Evolutionary conservation across 2,113 vertebrate genomes (phyloP).

Genomic region (Cardinalis cardinalis): DNA sequence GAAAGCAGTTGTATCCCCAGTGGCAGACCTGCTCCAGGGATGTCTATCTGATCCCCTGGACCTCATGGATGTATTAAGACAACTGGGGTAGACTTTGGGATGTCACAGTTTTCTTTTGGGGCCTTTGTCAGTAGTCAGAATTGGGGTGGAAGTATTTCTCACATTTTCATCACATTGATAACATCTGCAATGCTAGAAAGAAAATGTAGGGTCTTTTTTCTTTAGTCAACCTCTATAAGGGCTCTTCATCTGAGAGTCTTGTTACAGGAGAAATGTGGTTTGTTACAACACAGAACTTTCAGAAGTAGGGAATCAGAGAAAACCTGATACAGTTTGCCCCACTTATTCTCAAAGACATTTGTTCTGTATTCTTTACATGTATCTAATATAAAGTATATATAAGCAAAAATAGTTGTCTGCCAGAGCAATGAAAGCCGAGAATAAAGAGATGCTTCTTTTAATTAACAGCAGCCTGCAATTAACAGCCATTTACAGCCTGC

Average conservation of each 20-base stretch:
- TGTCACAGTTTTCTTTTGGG: neutral
- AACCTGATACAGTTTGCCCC: neutral
- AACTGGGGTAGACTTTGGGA: neutral
- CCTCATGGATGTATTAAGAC: neutral
- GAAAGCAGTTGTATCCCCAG: neutral
- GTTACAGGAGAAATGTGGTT: neutral
- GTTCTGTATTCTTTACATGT: neutral
- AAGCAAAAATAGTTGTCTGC: neutral
- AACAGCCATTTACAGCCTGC: neutral
- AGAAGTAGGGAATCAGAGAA: neutral
- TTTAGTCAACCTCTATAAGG: accelerated
- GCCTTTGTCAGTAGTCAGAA: neutral
- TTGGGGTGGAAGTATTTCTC: neutral
- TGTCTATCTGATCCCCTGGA: neutral
- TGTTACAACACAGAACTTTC: neutral
- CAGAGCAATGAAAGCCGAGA: neutral
- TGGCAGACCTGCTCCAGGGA: neutral
- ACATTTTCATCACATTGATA: neutral
- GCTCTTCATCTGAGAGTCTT: neutral
- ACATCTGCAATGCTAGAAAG: neutral
- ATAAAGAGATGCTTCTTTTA: neutral
- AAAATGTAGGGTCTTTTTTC: accelerated
- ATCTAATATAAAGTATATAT: neutral
- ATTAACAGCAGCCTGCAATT: neutral
- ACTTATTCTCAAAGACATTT: neutral